Conservation (phyloP, 2,888 invertebrate species). For the Dendrolimus houi region DNA sequence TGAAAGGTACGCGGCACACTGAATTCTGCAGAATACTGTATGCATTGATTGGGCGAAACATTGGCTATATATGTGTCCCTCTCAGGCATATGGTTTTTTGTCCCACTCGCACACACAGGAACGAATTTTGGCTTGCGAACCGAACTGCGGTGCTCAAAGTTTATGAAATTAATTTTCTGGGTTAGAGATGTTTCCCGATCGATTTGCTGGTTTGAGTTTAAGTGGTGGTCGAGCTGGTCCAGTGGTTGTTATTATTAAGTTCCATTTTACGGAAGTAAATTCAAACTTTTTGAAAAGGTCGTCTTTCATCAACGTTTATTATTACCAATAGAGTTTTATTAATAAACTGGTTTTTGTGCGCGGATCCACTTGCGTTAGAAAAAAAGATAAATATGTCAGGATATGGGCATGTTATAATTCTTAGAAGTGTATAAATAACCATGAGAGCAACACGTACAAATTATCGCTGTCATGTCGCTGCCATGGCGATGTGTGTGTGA, state of each 20-base stretch:
- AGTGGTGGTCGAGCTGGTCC: not conserved
- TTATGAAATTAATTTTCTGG: constrained; percentile 13
- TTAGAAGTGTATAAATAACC: too few relatives aligned
- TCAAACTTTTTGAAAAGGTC: too few relatives aligned
- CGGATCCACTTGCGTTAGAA: too few relatives aligned
- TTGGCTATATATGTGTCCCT: constrained; percentile 33
- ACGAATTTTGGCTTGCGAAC: constrained; percentile 66
- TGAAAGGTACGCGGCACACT: constrained; percentile 48
- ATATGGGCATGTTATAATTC: too few relatives aligned
- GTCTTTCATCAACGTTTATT: too few relatives aligned
- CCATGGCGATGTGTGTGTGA: too few relatives aligned
- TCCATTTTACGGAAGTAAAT: too few relatives aligned
- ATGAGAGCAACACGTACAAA: too few relatives aligned
- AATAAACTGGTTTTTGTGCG: too few relatives aligned
- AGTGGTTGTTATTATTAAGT: not conserved
- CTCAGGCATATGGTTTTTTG: constrained; percentile 21
- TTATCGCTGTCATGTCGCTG: too few relatives aligned
- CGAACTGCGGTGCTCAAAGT: constrained; percentile 48
- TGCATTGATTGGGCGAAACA: constrained; percentile 73
- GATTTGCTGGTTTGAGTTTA: constrained; percentile 2
- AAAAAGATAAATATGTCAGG: too few relatives aligned
- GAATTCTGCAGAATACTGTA: constrained; percentile 58
- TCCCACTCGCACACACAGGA: constrained; percentile 42
- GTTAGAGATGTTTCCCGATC: constrained; percentile 7
- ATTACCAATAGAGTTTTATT: too few relatives aligned